Percentiles rank a stretch among this genome's conserved stretches.
phyloP scores from a whole-genome alignment of 2,797 vertebrate genomes.

The Ptychobarbus kaznakovi region DNA sequence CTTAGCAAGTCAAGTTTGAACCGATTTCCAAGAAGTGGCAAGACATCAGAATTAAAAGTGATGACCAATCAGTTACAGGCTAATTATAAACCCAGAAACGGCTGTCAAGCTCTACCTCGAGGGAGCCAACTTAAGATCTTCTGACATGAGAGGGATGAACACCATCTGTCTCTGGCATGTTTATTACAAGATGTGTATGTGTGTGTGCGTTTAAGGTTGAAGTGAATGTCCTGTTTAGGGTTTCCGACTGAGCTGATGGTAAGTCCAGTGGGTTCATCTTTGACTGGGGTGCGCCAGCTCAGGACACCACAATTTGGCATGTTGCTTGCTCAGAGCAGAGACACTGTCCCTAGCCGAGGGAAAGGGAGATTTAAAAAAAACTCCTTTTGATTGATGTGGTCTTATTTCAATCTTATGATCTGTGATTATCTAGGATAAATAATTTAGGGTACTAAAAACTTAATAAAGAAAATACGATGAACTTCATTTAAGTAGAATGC shows the following conservation, averaged over 20 bases:
- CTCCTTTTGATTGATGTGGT: slow-evolving; percentile 76
- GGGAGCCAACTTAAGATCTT: slow-evolving; percentile 57
- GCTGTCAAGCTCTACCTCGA: slow-evolving; percentile 53
- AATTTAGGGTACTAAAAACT: slow-evolving; percentile 82
- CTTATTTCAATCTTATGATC: slow-evolving; percentile 79
- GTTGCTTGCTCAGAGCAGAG: slow-evolving; percentile 58
- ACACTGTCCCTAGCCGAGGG: slow-evolving; percentile 61
- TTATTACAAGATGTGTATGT: slow-evolving; percentile 57
- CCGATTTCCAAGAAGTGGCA: slow-evolving; percentile 71
- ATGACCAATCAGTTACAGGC: slow-evolving; percentile 61
- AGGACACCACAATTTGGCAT: slow-evolving; percentile 54
- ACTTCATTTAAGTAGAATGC: slow-evolving; percentile 58
- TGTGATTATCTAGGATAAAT: slow-evolving; percentile 80
- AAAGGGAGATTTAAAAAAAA: slow-evolving; percentile 55
- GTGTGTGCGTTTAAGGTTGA: slow-evolving; percentile 18
- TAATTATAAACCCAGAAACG: slow-evolving; percentile 66
- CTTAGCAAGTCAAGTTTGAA: slow-evolving; percentile 64
- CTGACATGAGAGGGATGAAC: slow-evolving; percentile 57
- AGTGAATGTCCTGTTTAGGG: slow-evolving; percentile 56
- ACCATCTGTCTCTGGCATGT: slow-evolving; percentile 64
- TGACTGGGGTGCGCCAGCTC: slow-evolving; percentile 35
- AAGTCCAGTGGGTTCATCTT: slow-evolving; percentile 52
- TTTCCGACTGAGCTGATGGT: slow-evolving; percentile 43
- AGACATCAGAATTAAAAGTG: slow-evolving; percentile 73
- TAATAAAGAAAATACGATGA: slow-evolving; percentile 73